Percentiles rank a stretch among this genome's conserved stretches.
Conservation (phyloP, 2,888 invertebrate genomes). For the Suillia variegata region DNA sequence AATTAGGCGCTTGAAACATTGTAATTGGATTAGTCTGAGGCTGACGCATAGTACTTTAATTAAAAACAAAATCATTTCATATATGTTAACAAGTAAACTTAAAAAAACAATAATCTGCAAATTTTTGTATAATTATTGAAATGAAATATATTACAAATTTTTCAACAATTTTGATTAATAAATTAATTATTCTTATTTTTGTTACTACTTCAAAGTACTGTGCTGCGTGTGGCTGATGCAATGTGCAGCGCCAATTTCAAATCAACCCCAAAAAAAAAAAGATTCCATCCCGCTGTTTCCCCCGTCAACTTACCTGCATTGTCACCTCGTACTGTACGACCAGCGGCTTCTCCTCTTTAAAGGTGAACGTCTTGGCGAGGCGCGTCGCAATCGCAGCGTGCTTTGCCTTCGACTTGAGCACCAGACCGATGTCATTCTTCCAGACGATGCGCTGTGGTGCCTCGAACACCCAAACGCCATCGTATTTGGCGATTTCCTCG, state of each 20-base stretch:
- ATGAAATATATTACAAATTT: no score
- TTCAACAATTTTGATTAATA: no score
- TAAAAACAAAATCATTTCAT: neutral
- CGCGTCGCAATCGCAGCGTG: constrained; percentile 91
- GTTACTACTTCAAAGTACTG: no score
- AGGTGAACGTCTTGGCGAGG: constrained; percentile 80
- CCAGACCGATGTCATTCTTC: constrained; percentile 83
- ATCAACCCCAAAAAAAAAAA: neutral
- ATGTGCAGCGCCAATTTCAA: constrained; percentile 23
- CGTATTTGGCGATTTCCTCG: constrained; percentile 92
- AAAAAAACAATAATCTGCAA: no score
- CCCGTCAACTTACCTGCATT: constrained; percentile 67
- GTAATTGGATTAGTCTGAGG: constrained; percentile 44
- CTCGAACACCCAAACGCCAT: constrained; percentile 78
- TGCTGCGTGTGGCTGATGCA: constrained; percentile 51
- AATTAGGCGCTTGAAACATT: neutral
- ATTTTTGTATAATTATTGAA: no score
- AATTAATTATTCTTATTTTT: no score
- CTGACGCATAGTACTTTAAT: neutral
- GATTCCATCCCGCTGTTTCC: neutral
- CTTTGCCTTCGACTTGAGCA: constrained; percentile 92
- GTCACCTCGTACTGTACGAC: constrained; percentile 94
- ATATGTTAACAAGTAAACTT: no score
- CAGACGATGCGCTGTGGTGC: constrained; percentile 77
- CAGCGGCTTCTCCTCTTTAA: constrained; percentile 75